Base-by-base conservation (phyloP, 2,888 invertebrate species). In the Elgonia sp. region DNA sequence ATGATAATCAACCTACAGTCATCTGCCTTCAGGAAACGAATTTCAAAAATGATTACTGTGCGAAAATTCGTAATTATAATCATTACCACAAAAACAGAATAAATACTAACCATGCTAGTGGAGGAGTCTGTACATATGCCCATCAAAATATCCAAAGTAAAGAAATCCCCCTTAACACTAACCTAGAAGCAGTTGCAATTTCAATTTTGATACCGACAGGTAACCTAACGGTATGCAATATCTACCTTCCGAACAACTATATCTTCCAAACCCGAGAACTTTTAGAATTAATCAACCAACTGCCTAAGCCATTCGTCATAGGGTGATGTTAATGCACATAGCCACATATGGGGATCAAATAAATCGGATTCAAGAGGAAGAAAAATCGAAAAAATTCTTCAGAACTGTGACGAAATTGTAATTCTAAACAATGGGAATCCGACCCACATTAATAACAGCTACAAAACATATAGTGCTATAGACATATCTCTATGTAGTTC, bases 311-410 rank as follows among this genome's bases (percentile, higher is more conserved):
- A n/a, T 86, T 87, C 12, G 73, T 92, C 5, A n/a, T 91, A 1
- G 0, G 91, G 91, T 8, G 87, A 89, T 16, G 90, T 92, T 16
- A 92, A 91, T 37, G 80, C 83, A 18, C 89, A 91, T 29, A 89
- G 86, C 16, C 53, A 29, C 0, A 14, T 79, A 0, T 90, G 90
- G 88, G 90, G 89, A 21, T 91, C 89, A 0, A 14, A 62, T 7
- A 81, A 87, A 60, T 70, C 42, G 3, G 89, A 91, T 63, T 42
- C 29, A 9, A 88, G 91, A 88, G 91, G 90, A 5, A 89, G 83
- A 84, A 86, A 72, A 46, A 67, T 92, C 7, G 89, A 91, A 76
- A 2, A 73, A 40, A 9, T 60, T 2, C 16, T 73, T 18, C 10
- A 60, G 21, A 16, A 57, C 8, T 4, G 9, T 8, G 62, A 69